Evolutionary conservation across 2,113 vertebrate genomes (phyloP).

Genomic region (Brachyhypopomus occidentalis): DNA sequence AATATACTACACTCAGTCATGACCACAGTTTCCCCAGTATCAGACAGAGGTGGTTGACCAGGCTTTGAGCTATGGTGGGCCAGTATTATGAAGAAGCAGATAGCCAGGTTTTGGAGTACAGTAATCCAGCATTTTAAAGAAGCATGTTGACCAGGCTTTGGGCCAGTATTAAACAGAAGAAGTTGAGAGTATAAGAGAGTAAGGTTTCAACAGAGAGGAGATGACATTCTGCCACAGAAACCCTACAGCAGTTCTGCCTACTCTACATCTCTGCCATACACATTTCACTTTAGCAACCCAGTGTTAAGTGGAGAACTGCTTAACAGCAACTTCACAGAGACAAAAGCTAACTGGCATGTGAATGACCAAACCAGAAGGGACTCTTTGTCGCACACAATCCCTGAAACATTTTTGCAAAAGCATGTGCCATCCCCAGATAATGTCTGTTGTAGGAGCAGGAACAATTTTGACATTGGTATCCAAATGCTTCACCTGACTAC

Average conservation of each 20-base stretch:
- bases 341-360: too few species aligned
- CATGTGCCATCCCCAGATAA: too few species aligned
- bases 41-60: constrained; percentile 82
- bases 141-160: constrained; percentile 72
- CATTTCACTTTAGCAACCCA: neutral
- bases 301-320: neutral
- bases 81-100: constrained; percentile 78
- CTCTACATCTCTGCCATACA: neutral
- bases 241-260: neutral
- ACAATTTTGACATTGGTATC: too few species aligned
- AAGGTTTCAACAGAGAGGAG: neutral
- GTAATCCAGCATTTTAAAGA: constrained; percentile 80
- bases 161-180: constrained; percentile 79
- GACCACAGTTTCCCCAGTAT: constrained; percentile 73
- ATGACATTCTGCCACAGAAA: neutral
- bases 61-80: constrained; percentile 64
- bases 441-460: too few species aligned
- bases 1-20: constrained; percentile 82
- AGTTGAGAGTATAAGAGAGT: neutral
- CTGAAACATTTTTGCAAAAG: too few species aligned
- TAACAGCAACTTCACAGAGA: too few species aligned
- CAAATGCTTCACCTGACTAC: too few species aligned
- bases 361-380: too few species aligned
- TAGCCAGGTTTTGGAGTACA: constrained; percentile 56
- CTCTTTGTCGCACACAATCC: too few species aligned